Percentiles rank a stretch among this genome's conserved stretches.
Conservation (phyloP, 2,797 vertebrate species). For the Poecilia wingei region DNA sequence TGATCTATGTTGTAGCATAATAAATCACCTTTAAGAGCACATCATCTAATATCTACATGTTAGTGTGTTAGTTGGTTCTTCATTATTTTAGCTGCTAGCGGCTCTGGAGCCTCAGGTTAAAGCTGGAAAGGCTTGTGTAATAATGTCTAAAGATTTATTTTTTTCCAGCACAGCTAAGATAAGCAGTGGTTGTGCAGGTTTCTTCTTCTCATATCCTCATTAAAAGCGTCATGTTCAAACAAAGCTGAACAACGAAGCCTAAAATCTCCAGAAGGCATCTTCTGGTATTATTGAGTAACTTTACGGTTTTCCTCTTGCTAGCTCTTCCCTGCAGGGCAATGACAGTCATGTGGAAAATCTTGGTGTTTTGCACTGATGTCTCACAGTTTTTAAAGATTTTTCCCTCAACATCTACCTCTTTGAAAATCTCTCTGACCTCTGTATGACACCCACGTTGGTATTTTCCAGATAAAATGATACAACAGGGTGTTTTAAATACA, state of each 20-base stretch:
- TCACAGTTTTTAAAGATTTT: slow-evolving; percentile 41
- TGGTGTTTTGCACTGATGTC: slow-evolving; percentile 49
- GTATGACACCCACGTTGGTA: slow-evolving; percentile 26
- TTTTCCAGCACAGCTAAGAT: slow-evolving; percentile 18
- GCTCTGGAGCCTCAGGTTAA: no score
- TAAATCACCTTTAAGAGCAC: no score
- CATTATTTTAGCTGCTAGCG: no score
- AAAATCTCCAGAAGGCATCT: slow-evolving; percentile 34
- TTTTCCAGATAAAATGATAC: slow-evolving; percentile 32
- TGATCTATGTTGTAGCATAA: no score
- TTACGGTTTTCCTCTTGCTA: slow-evolving; percentile 25
- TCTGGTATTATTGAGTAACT: slow-evolving; percentile 28
- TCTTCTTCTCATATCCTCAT: slow-evolving; percentile 36
- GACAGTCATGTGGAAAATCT: slow-evolving; percentile 44
- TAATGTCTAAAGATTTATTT: slow-evolving; percentile 1
- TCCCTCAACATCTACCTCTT: slow-evolving; percentile 37
- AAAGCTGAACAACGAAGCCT: slow-evolving; percentile 50
- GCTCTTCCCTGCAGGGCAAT: slow-evolving; percentile 43
- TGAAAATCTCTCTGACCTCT: slow-evolving; percentile 27
- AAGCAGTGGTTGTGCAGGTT: slow-evolving; percentile 36
- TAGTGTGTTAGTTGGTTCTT: no score
- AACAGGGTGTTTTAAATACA: slow-evolving; percentile 14
- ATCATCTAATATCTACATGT: no score
- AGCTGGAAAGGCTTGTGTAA: slow-evolving; percentile 20
- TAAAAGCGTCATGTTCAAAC: slow-evolving; percentile 47